phyloP scores from a whole-genome alignment of 1,140 invertebrate genomes.

The Tribolium madens region DNA sequence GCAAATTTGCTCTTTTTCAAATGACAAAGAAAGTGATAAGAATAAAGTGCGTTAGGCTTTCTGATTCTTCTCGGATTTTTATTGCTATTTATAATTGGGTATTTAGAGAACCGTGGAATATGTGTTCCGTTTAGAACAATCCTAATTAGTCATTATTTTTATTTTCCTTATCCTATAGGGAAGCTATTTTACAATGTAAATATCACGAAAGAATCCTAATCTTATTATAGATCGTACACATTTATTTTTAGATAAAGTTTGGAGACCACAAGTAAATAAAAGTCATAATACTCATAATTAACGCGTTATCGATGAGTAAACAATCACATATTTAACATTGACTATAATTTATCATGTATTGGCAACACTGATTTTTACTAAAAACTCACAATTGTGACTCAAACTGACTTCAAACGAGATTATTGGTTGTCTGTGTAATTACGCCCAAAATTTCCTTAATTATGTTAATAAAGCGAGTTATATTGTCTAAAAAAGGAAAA shows the following conservation, averaged over 20 bases:
- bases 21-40: background rate
- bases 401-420: no score
- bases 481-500: no score
- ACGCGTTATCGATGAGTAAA: background rate
- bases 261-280: background rate
- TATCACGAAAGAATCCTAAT: background rate
- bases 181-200: background rate
- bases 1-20: background rate
- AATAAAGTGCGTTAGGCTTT: no score
- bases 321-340: background rate
- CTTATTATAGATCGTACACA: background rate
- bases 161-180: no score
- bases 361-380: no score
- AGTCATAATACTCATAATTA: background rate
- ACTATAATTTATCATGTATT: no score
- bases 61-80: background rate
- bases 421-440: no score
- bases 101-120: background rate
- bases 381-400: no score
- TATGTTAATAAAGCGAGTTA: no score
- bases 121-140: background rate
- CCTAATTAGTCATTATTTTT: background rate
- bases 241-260: background rate
- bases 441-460: no score
- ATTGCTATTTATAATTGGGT: background rate